These are phyloP conservation scores for Torymus aiolomorphi DNA, from an alignment of 2,888 invertebrate genomes.

Conservation along the genomic window DNA sequence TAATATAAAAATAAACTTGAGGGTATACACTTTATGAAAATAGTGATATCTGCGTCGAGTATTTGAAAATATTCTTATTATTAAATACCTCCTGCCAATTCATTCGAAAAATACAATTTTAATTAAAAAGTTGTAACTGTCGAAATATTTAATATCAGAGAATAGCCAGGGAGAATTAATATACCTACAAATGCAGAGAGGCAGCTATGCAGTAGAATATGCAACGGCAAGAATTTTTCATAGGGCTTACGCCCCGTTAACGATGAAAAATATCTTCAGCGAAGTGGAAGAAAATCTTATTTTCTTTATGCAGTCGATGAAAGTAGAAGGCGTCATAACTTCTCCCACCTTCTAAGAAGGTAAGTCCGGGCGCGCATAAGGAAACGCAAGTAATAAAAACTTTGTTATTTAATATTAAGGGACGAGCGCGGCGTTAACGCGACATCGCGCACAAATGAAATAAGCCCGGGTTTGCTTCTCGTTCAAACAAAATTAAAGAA, in stretches of 20 bases:
- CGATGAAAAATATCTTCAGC: slow-evolving; percentile 41
- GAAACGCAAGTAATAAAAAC: slow-evolving; percentile 37
- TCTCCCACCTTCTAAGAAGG: not conserved
- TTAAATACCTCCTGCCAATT: no score
- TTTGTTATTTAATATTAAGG: slow-evolving; percentile 38
- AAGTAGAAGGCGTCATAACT: not conserved
- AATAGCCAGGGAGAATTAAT: slow-evolving; percentile 7
- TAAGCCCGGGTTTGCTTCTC: not conserved
- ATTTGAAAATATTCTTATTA: no score
- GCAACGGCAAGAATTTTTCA: slow-evolving; percentile 20
- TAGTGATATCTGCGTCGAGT: no score
- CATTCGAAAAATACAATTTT: no score
- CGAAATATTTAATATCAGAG: slow-evolving; percentile 23
- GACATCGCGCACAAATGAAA: slow-evolving; percentile 33
- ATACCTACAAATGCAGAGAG: not conserved
- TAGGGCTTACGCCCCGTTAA: slow-evolving; percentile 28
- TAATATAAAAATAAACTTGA: no score
- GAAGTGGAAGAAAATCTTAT: slow-evolving; percentile 9
- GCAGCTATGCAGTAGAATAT: not conserved
- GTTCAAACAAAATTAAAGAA: slow-evolving; percentile 36
- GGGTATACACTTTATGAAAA: no score
- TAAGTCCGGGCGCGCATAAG: not conserved
- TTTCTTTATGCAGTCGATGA: slow-evolving; percentile 14
- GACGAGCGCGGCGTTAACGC: slow-evolving; percentile 1
- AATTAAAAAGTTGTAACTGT: not conserved